phyloP scores from a whole-genome alignment of 2,113 vertebrate genomes.

The Coregonus clupeaformis region DNA sequence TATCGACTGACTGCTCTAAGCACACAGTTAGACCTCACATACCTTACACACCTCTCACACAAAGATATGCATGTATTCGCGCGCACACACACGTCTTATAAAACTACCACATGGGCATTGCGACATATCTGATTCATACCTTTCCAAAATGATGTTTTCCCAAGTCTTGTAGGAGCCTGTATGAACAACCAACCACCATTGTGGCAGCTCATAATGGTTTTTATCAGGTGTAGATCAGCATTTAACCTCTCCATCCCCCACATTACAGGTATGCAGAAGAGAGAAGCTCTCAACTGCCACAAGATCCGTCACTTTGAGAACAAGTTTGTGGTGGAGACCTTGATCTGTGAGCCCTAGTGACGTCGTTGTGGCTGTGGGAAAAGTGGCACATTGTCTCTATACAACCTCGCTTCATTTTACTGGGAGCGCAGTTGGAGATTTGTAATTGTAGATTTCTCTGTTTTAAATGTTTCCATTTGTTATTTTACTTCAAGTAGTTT shows the following conservation, averaged over 20 bases:
- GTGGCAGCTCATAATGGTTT: too few species aligned
- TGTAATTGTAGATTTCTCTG: slow-evolving; percentile 25
- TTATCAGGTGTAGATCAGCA: too few species aligned
- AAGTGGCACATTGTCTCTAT: neutral
- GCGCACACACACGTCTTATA: too few species aligned
- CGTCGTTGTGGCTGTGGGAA: neutral
- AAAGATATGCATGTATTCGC: too few species aligned
- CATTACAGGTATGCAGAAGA: slow-evolving; percentile 89
- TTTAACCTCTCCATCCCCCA: neutral
- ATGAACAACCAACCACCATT: too few species aligned
- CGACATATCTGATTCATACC: too few species aligned
- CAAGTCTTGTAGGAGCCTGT: too few species aligned
- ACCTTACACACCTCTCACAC: neutral
- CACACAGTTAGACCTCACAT: neutral
- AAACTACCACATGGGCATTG: too few species aligned
- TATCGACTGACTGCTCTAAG: too few species aligned
- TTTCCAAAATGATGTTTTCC: too few species aligned
- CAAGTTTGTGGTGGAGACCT: slow-evolving; percentile 84
- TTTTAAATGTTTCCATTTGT: slow-evolving; percentile 24
- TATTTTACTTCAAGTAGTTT: slow-evolving; percentile 44
- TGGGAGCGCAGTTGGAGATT: slow-evolving; percentile 39
- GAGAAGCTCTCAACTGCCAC: slow-evolving; percentile 80
- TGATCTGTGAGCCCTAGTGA: slow-evolving; percentile 83
- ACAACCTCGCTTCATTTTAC: slow-evolving; percentile 32
- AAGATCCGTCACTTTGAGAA: slow-evolving; percentile 92